Evolutionary conservation across 2,888 invertebrate genomes (phyloP).

Genomic region (Leptinotarsa juncta): DNA sequence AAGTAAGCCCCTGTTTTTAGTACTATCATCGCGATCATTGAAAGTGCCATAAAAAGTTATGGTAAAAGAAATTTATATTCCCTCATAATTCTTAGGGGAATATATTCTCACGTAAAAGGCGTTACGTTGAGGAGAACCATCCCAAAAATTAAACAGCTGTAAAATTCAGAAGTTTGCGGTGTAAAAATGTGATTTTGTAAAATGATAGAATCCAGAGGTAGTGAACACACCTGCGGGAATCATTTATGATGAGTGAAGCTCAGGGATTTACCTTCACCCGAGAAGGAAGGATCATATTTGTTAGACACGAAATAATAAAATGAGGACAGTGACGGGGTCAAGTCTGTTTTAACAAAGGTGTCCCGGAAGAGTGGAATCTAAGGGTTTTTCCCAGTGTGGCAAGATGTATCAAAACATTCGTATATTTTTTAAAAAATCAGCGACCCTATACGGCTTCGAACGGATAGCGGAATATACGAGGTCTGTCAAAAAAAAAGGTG

Average conservation of each 20-base stretch:
- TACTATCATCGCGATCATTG: constrained; percentile 18
- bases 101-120: constrained; percentile 38
- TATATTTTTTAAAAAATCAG: too few species aligned
- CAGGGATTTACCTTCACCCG: constrained; percentile 31
- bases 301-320: constrained; percentile 20
- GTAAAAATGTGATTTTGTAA: constrained; percentile 57
- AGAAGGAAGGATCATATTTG: constrained; percentile 39
- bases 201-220: constrained; percentile 54
- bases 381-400: too few species aligned
- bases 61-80: constrained; percentile 27
- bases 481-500: too few species aligned
- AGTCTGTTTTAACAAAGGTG: too few species aligned
- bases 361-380: too few species aligned
- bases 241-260: constrained; percentile 44
- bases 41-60: constrained; percentile 25
- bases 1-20: not conserved
- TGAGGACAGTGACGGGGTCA: not conserved
- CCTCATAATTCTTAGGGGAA: constrained; percentile 31
- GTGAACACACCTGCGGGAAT: constrained; percentile 55
- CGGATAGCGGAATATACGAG: too few species aligned
- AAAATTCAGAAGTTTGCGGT: constrained; percentile 55
- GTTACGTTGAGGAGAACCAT: constrained; percentile 39
- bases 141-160: constrained; percentile 54
- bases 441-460: too few species aligned
- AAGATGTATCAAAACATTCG: too few species aligned